Evolutionary conservation across 2,888 invertebrate genomes (phyloP).

Genomic region (Lapara coniferarum): DNA sequence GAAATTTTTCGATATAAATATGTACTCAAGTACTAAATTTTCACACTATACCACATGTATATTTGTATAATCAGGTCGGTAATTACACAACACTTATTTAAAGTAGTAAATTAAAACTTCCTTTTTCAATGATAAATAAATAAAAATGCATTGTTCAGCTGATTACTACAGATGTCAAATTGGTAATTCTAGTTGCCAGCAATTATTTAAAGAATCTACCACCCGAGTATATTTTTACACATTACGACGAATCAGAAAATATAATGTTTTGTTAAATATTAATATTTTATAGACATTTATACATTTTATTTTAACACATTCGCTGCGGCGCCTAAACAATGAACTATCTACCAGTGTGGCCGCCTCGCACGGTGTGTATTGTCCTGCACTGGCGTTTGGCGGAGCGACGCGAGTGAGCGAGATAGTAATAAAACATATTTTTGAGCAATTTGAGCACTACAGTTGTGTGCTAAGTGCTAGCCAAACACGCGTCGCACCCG

Average conservation of each 20-base stretch:
- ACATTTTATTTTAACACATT: too few relatives aligned
- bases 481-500: too few relatives aligned
- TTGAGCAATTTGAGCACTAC: too few relatives aligned
- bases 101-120: constrained; percentile 25
- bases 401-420: too few relatives aligned
- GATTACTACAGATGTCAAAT: constrained; percentile 44
- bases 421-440: too few relatives aligned
- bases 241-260: not conserved
- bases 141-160: constrained; percentile 63
- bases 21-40: constrained; percentile 26
- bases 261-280: not conserved
- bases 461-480: too few relatives aligned
- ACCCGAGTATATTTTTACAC: not conserved
- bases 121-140: constrained; percentile 48
- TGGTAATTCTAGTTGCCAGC: constrained; percentile 20
- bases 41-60: constrained; percentile 15
- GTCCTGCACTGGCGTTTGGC: too few relatives aligned
- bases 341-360: too few relatives aligned
- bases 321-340: too few relatives aligned
- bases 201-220: not conserved
- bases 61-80: not conserved
- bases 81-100: constrained; percentile 3
- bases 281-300: too few relatives aligned
- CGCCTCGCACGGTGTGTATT: too few relatives aligned
- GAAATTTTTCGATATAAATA: constrained; percentile 40